phyloP scores from a whole-genome alignment of 2,797 vertebrate species.

The Nannoperca obscura region DNA sequence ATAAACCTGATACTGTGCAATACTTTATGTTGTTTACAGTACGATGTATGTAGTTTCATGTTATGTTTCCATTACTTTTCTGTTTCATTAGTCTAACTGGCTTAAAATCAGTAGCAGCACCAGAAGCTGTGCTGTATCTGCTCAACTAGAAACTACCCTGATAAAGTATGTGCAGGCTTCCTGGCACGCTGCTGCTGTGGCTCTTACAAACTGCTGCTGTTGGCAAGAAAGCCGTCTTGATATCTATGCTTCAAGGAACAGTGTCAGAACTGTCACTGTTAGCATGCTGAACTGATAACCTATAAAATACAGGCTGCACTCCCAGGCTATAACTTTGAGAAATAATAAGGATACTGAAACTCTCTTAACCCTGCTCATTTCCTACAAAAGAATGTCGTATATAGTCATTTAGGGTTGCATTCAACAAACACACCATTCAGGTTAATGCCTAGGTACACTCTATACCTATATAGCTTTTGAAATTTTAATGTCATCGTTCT shows the following conservation, averaged over 20 bases:
- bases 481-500: conserved; percentile 23
- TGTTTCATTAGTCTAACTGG: not conserved
- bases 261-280: conserved; percentile 26
- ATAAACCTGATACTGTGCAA: not conserved
- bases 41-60: not conserved
- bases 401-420: not conserved
- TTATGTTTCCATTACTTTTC: not conserved
- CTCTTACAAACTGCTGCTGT: conserved; percentile 43
- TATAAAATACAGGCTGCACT: conserved; percentile 22
- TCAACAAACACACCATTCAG: conserved; percentile 1
- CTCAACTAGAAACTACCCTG: conserved; percentile 29
- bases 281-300: conserved; percentile 36
- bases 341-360: conserved; percentile 4
- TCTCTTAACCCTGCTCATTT: conserved; percentile 4
- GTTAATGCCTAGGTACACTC: not conserved
- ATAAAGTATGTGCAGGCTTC: conserved; percentile 36
- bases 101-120: conserved; percentile 1
- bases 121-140: conserved; percentile 21
- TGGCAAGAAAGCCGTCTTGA: conserved; percentile 28
- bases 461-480: not conserved
- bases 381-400: not conserved
- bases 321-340: not conserved
- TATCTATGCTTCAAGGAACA: conserved; percentile 42
- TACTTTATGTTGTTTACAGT: too few species aligned
- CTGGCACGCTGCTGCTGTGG: conserved; percentile 37